Evolutionary conservation across 1,140 invertebrate species (phyloP).

Genomic region (Macrosteles quadrilineatus): DNA sequence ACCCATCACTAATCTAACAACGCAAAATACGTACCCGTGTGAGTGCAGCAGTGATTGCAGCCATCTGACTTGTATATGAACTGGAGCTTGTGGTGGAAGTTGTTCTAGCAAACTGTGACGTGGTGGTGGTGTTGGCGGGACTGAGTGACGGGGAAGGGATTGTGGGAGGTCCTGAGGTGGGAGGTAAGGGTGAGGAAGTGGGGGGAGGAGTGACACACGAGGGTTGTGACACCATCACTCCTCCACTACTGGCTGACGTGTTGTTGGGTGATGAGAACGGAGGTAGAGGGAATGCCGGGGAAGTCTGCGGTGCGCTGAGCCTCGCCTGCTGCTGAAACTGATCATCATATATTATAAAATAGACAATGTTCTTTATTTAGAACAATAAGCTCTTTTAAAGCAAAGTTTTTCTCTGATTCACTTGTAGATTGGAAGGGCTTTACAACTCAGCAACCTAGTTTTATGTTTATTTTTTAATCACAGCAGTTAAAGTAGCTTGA

Average conservation of each 20-base stretch:
- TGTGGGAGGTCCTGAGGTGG: conserved; percentile 13
- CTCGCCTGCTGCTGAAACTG: conserved; percentile 15
- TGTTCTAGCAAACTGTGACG: neutral
- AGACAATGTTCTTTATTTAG: too few species aligned
- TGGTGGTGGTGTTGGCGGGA: conserved; percentile 11
- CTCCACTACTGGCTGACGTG: conserved; percentile 36
- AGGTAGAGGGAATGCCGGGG: conserved; percentile 41
- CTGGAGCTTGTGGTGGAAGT: conserved; percentile 43
- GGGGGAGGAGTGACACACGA: conserved; percentile 18
- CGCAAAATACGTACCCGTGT: conserved; percentile 41
- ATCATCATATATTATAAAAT: too few species aligned
- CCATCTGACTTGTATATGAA: conserved; percentile 68
- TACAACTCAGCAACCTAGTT: too few species aligned
- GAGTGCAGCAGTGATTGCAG: conserved; percentile 65
- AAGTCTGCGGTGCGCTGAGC: conserved; percentile 34
- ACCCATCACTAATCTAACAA: too few species aligned
- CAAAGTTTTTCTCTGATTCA: too few species aligned
- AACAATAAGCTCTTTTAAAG: too few species aligned
- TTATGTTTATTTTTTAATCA: too few species aligned
- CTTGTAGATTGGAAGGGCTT: too few species aligned
- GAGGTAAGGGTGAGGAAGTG: conserved; percentile 1
- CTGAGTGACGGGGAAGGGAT: conserved; percentile 13
- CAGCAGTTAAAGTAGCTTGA: too few species aligned
- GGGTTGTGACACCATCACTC: conserved; percentile 27
- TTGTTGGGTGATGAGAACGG: conserved; percentile 43